These are phyloP conservation scores for Thecocarcelia acutangulata DNA, from an alignment of 2,888 invertebrate species.

Conservation along the genomic window DNA sequence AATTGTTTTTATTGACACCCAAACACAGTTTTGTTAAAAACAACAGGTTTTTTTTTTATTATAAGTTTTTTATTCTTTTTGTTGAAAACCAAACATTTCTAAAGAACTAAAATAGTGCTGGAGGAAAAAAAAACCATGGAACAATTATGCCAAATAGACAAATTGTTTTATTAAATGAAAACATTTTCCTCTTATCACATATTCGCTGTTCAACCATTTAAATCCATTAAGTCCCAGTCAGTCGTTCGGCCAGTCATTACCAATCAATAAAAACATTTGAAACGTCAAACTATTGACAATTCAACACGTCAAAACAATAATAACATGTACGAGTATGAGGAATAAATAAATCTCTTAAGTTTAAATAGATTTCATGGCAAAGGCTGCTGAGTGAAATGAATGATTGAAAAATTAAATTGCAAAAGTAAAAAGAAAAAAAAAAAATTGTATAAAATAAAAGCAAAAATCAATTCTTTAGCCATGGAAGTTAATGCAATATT, in stretches of 20 bases:
- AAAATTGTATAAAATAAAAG: not conserved
- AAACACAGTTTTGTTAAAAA: slow-evolving; percentile 36
- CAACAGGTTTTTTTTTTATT: slow-evolving; percentile 43
- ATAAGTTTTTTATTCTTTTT: not conserved
- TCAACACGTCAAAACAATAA: slow-evolving; percentile 15
- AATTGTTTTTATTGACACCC: slow-evolving; percentile 39
- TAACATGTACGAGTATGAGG: no score
- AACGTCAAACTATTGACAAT: slow-evolving; percentile 52
- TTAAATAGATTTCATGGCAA: slow-evolving; percentile 52
- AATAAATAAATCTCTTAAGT: slow-evolving; percentile 11
- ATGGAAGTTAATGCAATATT: slow-evolving; percentile 48
- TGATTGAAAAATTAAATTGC: slow-evolving; percentile 49
- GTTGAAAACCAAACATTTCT: not conserved
- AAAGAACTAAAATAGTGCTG: not conserved
- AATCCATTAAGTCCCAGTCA: not conserved
- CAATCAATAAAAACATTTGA: slow-evolving; percentile 55
- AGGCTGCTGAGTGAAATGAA: slow-evolving; percentile 12
- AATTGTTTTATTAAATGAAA: slow-evolving; percentile 3
- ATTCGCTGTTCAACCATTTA: not conserved
- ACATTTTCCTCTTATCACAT: not conserved
- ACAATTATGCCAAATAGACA: slow-evolving; percentile 7
- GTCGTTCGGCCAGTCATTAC: slow-evolving; percentile 13
- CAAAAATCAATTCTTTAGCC: slow-evolving; percentile 32
- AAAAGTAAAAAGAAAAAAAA: slow-evolving; percentile 6
- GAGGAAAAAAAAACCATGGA: not conserved